These are phyloP conservation scores for Plemyria rubiginata DNA, from an alignment of 2,888 invertebrate species.

Conservation along the genomic window DNA sequence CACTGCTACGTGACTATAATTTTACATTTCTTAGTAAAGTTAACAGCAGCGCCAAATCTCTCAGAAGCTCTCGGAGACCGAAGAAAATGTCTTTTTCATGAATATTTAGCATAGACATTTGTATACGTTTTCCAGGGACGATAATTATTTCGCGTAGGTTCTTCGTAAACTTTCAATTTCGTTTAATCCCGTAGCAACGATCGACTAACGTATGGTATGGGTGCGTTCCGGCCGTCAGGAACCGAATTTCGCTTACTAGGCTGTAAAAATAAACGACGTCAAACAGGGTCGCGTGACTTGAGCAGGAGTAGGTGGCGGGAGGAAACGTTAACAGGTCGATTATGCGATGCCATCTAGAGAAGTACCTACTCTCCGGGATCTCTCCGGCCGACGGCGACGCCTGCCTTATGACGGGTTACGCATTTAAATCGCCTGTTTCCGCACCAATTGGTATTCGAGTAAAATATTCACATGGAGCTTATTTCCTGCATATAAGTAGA, in stretches of 20 bases:
- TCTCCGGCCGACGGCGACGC: conserved; percentile 56
- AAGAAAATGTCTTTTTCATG: not conserved
- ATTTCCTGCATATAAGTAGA: conserved; percentile 56
- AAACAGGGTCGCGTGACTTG: conserved; percentile 52
- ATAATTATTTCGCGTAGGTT: conserved; percentile 8
- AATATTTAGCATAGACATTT: conserved; percentile 8
- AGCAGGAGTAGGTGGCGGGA: conserved; percentile 49
- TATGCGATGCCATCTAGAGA: conserved; percentile 73
- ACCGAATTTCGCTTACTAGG: conserved; percentile 55
- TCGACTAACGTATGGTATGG: conserved; percentile 29
- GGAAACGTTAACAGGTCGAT: conserved; percentile 78
- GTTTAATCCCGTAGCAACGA: conserved; percentile 31
- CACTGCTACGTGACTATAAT: conserved; percentile 48
- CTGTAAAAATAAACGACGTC: conserved; percentile 70
- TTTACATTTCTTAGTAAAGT: conserved; percentile 37
- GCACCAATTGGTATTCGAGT: conserved; percentile 64
- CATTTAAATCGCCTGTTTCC: conserved; percentile 79
- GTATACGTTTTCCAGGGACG: not conserved
- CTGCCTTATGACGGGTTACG: conserved; percentile 79
- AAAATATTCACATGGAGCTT: conserved; percentile 62
- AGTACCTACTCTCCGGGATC: conserved; percentile 49
- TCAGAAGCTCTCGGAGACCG: conserved; percentile 12
- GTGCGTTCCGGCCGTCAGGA: conserved; percentile 44
- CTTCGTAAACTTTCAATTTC: conserved; percentile 28
- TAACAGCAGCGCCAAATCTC: conserved; percentile 14